Evolutionary conservation across 2,113 vertebrate species (phyloP).

Genomic region (Mustelus asterias): DNA sequence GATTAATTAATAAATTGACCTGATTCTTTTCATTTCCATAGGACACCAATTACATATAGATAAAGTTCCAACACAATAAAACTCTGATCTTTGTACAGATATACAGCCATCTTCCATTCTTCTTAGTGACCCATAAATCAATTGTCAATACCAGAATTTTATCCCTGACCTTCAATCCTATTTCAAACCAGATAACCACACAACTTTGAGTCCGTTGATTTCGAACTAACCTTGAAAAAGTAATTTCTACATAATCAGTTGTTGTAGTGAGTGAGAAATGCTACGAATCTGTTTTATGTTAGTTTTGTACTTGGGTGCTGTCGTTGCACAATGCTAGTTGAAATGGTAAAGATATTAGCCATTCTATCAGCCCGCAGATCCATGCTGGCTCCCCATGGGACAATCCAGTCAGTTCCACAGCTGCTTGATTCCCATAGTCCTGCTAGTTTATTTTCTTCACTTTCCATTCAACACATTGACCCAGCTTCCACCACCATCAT

Average conservation of each 20-base stretch:
- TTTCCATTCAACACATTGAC: too few species aligned
- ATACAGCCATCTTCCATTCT: neutral
- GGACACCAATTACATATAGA: neutral
- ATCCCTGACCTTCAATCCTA: neutral
- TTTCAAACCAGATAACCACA: neutral
- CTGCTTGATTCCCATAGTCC: too few species aligned
- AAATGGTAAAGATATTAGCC: neutral
- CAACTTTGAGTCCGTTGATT: neutral
- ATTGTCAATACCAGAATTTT: neutral
- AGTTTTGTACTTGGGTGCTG: neutral
- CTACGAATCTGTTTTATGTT: neutral
- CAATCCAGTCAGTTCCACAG: too few species aligned
- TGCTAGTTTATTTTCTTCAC: too few species aligned
- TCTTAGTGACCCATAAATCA: neutral
- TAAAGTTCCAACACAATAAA: conserved; percentile 20
- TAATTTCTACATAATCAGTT: neutral
- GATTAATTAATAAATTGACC: neutral
- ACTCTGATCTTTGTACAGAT: neutral
- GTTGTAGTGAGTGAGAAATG: neutral
- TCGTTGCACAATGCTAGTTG: neutral
- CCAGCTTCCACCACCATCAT: too few species aligned
- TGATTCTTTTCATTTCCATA: neutral
- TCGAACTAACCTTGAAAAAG: neutral
- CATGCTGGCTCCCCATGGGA: too few species aligned
- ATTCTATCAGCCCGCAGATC: neutral